phyloP scores from a whole-genome alignment of 2,113 vertebrate genomes.

The Geothlypis trichas region DNA sequence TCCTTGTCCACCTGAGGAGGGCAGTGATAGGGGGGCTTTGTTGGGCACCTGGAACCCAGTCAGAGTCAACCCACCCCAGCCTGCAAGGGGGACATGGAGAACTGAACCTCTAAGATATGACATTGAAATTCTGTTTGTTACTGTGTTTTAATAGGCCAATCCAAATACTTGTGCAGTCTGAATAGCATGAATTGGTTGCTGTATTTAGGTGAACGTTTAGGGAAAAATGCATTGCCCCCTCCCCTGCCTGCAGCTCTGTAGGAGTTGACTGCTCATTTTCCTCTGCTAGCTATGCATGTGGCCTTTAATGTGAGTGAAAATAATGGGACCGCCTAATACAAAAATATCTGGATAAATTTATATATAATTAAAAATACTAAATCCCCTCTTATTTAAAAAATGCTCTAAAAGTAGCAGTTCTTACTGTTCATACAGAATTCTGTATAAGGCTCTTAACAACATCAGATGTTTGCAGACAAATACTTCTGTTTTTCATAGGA shows the following conservation, averaged over 20 bases:
- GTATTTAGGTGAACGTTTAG: background rate
- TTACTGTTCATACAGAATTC: background rate
- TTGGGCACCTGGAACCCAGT: background rate
- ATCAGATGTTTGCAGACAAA: background rate
- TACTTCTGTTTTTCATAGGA: background rate
- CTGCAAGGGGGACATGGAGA: background rate
- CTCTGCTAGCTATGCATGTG: background rate
- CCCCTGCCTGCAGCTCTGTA: background rate
- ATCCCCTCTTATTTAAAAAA: accelerated
- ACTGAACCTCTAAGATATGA: background rate
- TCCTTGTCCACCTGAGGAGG: background rate
- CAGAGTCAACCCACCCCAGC: background rate
- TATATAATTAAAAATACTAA: background rate
- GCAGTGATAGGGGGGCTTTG: background rate
- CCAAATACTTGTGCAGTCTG: background rate
- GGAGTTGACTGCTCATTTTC: background rate
- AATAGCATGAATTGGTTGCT: background rate
- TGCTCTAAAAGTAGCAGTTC: background rate
- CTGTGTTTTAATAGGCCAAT: background rate
- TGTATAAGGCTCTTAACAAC: background rate
- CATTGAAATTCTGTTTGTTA: background rate
- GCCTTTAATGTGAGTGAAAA: background rate
- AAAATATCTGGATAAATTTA: background rate
- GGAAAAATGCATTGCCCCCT: background rate
- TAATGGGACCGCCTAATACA: background rate